phyloP scores from a whole-genome alignment of 2,888 invertebrate species.

The Drosophila antonietae region DNA sequence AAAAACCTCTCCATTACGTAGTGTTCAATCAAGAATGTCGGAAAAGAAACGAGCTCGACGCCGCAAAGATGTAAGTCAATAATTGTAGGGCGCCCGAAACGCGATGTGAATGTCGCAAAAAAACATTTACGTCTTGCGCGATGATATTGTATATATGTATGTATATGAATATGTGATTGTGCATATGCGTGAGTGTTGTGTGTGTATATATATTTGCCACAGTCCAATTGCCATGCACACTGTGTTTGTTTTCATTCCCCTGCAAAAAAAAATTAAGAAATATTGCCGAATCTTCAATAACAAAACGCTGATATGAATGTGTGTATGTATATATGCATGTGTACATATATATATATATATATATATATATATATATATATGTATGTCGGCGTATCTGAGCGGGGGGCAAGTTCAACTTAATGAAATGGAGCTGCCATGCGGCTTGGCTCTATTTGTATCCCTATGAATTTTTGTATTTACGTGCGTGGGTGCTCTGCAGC shows the following conservation, averaged over 20 bases:
- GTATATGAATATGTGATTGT: not conserved
- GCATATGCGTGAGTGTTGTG: conserved; percentile 5
- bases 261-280: conserved; percentile 7
- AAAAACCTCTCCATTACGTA: conserved; percentile 25
- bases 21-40: conserved; percentile 75
- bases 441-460: conserved; percentile 7
- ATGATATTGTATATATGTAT: conserved; percentile 2
- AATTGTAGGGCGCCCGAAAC: not conserved
- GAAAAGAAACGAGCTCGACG: conserved; percentile 84
- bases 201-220: conserved; percentile 28
- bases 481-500: conserved; percentile 21
- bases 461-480: conserved; percentile 7
- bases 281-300: conserved; percentile 17
- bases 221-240: conserved; percentile 59
- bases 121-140: conserved; percentile 44
- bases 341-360: not conserved
- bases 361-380: not conserved
- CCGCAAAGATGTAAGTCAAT: conserved; percentile 84
- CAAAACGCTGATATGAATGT: conserved; percentile 17
- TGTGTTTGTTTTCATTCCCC: conserved; percentile 62
- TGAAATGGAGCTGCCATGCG: conserved; percentile 22
- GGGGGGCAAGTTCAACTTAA: conserved; percentile 48
- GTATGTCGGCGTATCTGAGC: conserved; percentile 3
- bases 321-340: not conserved
- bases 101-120: conserved; percentile 19